Conservation (phyloP, 2,797 vertebrate species). For the Rhinophrynus dorsalis region DNA sequence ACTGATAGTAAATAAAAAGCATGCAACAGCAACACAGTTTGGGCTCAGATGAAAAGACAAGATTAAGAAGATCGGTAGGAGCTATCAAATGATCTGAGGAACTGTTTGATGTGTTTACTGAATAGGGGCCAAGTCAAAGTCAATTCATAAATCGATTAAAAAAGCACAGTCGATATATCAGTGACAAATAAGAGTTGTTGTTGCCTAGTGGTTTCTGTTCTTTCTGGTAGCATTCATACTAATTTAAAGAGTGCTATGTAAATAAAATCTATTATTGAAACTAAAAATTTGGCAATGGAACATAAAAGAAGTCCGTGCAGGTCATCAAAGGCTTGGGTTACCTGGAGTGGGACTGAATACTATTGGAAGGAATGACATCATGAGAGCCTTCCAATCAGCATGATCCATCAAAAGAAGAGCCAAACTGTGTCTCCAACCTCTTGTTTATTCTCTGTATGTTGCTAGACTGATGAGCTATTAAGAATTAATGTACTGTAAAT, state of each 20-base stretch:
- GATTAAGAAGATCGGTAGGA: neutral
- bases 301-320: neutral
- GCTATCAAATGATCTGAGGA: conserved; percentile 1
- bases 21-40: neutral
- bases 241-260: neutral
- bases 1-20: too few relatives aligned
- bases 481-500: conserved; percentile 27
- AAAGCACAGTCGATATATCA: too few relatives aligned
- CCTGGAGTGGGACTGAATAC: neutral
- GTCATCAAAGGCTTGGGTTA: neutral
- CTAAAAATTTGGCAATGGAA: neutral
- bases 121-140: neutral
- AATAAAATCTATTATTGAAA: neutral
- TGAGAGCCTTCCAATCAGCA: conserved; percentile 11
- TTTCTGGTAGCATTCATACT: neutral
- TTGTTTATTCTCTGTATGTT: conserved; percentile 2
- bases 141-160: too few relatives aligned
- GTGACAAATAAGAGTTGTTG: too few relatives aligned
- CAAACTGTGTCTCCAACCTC: conserved; percentile 24
- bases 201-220: neutral
- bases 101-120: neutral
- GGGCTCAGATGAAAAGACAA: neutral
- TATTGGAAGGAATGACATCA: neutral
- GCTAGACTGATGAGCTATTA: conserved; percentile 26
- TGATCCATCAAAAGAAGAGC: conserved; percentile 23